Evolutionary conservation across 2,888 invertebrate genomes (phyloP).

Genomic region (Entomobrya multifasciata): DNA sequence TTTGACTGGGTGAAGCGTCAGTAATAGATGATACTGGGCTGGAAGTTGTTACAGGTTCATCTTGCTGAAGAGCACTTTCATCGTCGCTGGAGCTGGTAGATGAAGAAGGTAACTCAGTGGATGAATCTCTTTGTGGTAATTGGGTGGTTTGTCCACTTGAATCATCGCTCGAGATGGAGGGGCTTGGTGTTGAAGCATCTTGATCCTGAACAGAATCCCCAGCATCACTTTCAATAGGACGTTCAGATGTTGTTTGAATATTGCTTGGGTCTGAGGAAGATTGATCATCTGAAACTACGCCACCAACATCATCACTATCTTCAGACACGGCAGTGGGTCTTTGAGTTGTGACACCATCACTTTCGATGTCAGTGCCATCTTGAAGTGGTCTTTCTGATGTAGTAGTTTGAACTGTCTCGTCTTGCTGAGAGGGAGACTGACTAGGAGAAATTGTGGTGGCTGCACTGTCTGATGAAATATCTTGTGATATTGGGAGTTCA

Average conservation of each 20-base stretch:
- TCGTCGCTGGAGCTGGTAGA: neutral
- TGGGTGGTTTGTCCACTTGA: neutral
- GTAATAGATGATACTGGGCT: neutral
- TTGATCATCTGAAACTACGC: constrained; percentile 37
- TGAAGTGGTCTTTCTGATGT: constrained; percentile 12
- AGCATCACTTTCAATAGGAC: neutral
- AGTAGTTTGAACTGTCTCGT: constrained; percentile 14
- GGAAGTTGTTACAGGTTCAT: constrained; percentile 28
- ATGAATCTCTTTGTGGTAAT: neutral
- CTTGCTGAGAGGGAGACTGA: constrained; percentile 32
- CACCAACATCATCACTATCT: constrained; percentile 13
- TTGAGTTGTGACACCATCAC: constrained; percentile 21
- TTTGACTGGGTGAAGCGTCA: constrained; percentile 6
- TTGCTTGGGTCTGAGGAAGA: neutral
- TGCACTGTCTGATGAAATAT: neutral
- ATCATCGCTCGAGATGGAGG: neutral
- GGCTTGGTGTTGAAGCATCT: neutral
- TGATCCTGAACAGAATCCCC: constrained; percentile 16
- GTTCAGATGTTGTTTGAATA: constrained; percentile 43
- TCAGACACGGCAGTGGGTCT: constrained; percentile 10
- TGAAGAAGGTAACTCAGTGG: constrained; percentile 41
- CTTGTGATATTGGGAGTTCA: constrained; percentile 2
- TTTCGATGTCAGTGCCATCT: neutral
- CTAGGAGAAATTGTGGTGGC: constrained; percentile 50
- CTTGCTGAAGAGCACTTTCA: neutral